Conservation (phyloP, 2,888 invertebrate species). For the Stenurella melanura region DNA sequence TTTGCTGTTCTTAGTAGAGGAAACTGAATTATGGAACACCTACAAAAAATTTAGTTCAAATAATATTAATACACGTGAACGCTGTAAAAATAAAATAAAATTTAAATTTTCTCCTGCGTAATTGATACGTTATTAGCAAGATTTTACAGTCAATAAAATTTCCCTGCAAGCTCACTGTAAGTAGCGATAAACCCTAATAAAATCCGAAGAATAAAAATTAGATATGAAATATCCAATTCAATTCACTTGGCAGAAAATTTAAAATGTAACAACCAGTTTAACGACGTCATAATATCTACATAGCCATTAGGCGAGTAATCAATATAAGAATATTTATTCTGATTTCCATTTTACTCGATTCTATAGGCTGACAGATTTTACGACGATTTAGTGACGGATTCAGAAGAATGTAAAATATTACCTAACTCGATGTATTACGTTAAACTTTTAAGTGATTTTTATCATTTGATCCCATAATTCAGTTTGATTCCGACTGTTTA, state of each 20-base stretch:
- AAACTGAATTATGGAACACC: too few species aligned
- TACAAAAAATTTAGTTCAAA: too few species aligned
- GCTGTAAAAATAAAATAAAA: neutral
- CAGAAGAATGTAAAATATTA: constrained; percentile 3
- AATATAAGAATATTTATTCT: constrained; percentile 30
- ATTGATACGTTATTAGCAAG: neutral
- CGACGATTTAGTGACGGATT: neutral
- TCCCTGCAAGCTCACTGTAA: neutral
- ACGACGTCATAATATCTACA: constrained; percentile 26
- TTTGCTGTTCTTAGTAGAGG: too few species aligned
- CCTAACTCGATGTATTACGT: neutral
- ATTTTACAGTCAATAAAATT: neutral
- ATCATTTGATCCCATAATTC: neutral
- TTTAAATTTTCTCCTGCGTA: neutral
- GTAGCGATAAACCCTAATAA: constrained; percentile 23
- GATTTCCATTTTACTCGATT: constrained; percentile 12
- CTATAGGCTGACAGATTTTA: neutral
- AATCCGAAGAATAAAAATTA: constrained; percentile 14
- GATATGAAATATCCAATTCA: constrained; percentile 8
- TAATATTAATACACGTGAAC: too few species aligned
- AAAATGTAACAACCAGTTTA: constrained; percentile 27
- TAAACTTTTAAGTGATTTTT: neutral
- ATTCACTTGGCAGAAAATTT: constrained; percentile 12
- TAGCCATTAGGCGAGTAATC: constrained; percentile 15
- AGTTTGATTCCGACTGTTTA: too few species aligned